Percentiles rank a stretch among this genome's conserved stretches.
phyloP scores from a whole-genome alignment of 2,888 invertebrate genomes.

The Tiphia femorata region DNA sequence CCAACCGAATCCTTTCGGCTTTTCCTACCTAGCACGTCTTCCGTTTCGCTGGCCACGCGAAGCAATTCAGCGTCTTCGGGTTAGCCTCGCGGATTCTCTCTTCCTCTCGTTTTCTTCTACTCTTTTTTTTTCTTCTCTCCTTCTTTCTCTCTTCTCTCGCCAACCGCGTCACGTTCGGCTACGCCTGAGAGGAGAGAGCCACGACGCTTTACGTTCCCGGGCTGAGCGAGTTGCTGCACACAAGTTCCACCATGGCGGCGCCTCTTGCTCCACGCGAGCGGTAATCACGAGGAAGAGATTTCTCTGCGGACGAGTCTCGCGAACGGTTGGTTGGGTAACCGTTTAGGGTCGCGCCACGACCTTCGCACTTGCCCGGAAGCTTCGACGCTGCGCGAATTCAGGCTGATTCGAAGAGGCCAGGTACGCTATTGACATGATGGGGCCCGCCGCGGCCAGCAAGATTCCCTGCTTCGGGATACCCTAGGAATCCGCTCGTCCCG shows the following conservation, averaged over 20 bases:
- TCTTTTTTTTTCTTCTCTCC: neutral
- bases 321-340: too few relatives aligned
- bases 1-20: neutral
- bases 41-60: neutral
- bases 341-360: neutral
- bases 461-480: neutral
- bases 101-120: neutral
- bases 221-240: conserved; percentile 61
- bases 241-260: conserved; percentile 51
- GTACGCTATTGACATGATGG: too few relatives aligned
- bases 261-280: neutral
- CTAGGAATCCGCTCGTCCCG: conserved; percentile 15
- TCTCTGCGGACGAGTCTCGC: neutral
- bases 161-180: too few relatives aligned
- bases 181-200: too few relatives aligned
- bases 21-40: neutral
- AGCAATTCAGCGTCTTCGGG: neutral
- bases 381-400: neutral
- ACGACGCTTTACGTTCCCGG: conserved; percentile 49
- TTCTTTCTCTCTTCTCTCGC: conserved; percentile 15
- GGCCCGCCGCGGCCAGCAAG: neutral
- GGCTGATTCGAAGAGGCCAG: too few relatives aligned
- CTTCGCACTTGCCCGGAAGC: neutral
- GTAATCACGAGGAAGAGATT: neutral
- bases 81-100: neutral